Conservation (phyloP, 2,113 vertebrate genomes). For the Tympanuchus pallidicinctus region DNA sequence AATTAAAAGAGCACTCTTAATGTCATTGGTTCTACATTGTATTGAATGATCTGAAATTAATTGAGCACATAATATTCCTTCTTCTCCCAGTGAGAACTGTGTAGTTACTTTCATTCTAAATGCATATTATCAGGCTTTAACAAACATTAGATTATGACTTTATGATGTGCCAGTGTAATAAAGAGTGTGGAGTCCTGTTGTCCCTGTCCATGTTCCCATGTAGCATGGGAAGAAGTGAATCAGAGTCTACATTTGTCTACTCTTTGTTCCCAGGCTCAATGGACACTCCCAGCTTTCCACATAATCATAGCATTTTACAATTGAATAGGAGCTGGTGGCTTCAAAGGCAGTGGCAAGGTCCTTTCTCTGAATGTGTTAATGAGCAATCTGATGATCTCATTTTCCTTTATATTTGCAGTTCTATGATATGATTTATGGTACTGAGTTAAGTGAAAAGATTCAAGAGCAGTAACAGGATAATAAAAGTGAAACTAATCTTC, state of each 20-base stretch:
- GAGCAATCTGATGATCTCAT: background rate
- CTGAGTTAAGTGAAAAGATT: background rate
- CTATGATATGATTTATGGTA: background rate
- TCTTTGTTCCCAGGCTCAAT: background rate
- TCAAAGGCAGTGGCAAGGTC: background rate
- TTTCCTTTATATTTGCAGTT: background rate
- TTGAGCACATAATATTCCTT: background rate
- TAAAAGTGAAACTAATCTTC: background rate
- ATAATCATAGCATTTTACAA: background rate
- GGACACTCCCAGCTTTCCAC: background rate
- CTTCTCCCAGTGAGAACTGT: background rate
- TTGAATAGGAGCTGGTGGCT: background rate
- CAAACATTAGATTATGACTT: background rate
- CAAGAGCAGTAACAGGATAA: background rate
- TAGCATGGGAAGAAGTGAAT: background rate
- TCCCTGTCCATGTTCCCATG: background rate
- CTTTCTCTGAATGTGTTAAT: background rate
- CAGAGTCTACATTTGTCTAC: background rate
- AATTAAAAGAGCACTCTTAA: background rate
- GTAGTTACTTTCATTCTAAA: background rate
- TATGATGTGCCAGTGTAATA: background rate
- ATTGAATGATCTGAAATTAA: background rate
- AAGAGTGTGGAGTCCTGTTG: fast-evolving
- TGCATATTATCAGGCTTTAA: background rate
- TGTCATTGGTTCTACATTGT: background rate